Evolutionary conservation across 2,797 vertebrate genomes (phyloP).

Genomic region (Nothura maculosa): DNA sequence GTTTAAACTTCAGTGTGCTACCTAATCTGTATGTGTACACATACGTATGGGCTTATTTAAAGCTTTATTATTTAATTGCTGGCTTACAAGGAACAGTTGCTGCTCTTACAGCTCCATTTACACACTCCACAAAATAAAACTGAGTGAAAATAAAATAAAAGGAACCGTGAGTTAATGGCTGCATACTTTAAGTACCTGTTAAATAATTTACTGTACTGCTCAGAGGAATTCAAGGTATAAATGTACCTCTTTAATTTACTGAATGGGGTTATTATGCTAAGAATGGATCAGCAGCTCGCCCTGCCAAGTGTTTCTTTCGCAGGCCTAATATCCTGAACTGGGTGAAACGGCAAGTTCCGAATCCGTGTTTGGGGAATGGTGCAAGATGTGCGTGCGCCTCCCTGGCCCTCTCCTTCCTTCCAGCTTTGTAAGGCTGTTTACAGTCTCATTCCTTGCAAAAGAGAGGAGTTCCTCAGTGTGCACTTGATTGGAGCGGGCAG

Average conservation of each 20-base stretch:
- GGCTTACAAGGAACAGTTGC: not conserved
- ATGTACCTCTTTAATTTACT: constrained; percentile 43
- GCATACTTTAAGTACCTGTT: not conserved
- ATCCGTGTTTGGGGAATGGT: constrained; percentile 20
- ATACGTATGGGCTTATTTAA: not conserved
- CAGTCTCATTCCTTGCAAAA: constrained; percentile 35
- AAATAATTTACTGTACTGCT: constrained; percentile 48
- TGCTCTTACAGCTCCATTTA: not conserved
- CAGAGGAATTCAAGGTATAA: constrained; percentile 51
- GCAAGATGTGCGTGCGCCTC: not conserved
- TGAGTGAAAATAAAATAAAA: constrained; percentile 44
- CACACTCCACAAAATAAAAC: not conserved
- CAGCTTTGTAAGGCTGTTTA: not conserved
- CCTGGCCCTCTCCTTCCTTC: not conserved
- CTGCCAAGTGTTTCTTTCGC: constrained; percentile 51
- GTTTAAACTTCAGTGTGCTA: not conserved
- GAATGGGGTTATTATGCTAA: constrained; percentile 63
- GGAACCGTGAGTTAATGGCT: constrained; percentile 23
- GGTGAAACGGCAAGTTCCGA: constrained; percentile 60
- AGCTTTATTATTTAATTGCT: not conserved
- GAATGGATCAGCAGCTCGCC: constrained; percentile 38
- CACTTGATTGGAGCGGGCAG: constrained; percentile 30
- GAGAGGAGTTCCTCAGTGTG: not conserved
- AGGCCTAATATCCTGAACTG: constrained; percentile 52
- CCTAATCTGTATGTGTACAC: not conserved